These are phyloP conservation scores for Volucella inanis DNA, from an alignment of 2,888 invertebrate species.

Conservation along the genomic window DNA sequence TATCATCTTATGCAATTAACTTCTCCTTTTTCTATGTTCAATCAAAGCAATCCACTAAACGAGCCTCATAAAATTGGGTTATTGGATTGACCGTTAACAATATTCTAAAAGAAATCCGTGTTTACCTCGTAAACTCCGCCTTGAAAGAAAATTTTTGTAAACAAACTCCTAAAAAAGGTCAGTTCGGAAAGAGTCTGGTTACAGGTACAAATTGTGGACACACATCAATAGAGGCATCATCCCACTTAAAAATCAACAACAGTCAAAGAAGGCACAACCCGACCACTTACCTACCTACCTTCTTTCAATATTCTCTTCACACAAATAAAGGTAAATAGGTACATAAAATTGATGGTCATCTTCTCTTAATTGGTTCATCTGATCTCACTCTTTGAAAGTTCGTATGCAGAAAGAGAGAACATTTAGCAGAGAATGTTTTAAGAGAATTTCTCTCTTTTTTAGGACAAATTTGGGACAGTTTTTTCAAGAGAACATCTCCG, in stretches of 20 bases:
- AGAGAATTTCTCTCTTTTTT: too few species aligned
- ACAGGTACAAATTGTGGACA: conserved; percentile 43
- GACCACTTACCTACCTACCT: conserved; percentile 24
- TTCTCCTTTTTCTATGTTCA: background rate
- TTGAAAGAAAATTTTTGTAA: conserved; percentile 51
- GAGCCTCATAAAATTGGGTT: conserved; percentile 42
- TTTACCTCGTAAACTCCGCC: conserved; percentile 67
- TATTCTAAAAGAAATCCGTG: conserved; percentile 41
- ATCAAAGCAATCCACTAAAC: background rate
- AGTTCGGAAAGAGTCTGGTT: conserved; percentile 5
- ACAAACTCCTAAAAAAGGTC: conserved; percentile 65
- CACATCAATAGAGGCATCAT: conserved; percentile 55
- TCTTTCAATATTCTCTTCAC: background rate
- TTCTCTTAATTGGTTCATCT: background rate
- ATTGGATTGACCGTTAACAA: conserved; percentile 39
- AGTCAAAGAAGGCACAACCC: conserved; percentile 26
- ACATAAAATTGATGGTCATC: background rate
- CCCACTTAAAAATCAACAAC: conserved; percentile 23
- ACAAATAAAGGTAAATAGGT: background rate
- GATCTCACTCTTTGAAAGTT: too few species aligned
- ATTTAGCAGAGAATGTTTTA: too few species aligned
- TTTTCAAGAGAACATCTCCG: background rate
- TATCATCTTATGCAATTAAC: background rate
- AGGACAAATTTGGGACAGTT: too few species aligned
- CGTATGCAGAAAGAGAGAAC: too few species aligned